Conservation (phyloP, 2,113 vertebrate genomes). For the Polypterus senegalus region DNA sequence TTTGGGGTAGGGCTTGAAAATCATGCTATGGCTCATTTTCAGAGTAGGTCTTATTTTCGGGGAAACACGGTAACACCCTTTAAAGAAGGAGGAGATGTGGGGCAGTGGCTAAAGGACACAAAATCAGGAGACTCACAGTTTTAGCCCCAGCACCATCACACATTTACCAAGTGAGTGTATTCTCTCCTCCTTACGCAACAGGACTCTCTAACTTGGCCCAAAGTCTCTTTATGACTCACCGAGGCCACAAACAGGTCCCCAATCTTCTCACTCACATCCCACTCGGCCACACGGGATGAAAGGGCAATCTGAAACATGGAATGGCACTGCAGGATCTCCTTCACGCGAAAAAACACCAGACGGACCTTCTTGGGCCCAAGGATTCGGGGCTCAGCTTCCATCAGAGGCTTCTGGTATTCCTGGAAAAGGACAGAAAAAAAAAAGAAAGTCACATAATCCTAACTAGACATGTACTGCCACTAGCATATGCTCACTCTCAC, state of each 20-base stretch:
- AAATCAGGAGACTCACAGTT: too few species aligned
- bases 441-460: neutral
- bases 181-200: fast-evolving
- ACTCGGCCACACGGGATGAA: slow-evolving; percentile 76
- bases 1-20: too few species aligned
- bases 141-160: too few species aligned
- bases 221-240: slow-evolving; percentile 38
- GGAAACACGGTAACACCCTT: too few species aligned
- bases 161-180: neutral
- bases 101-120: too few species aligned
- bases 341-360: slow-evolving; percentile 67
- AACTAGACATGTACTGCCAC: too few species aligned
- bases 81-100: too few species aligned
- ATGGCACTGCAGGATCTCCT: slow-evolving; percentile 87
- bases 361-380: slow-evolving; percentile 78
- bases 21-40: too few species aligned
- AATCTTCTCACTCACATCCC: slow-evolving; percentile 78
- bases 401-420: slow-evolving; percentile 77
- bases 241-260: slow-evolving; percentile 91
- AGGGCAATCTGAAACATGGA: slow-evolving; percentile 93
- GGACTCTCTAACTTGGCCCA: fast-evolving
- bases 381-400: slow-evolving; percentile 78
- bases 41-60: too few species aligned
- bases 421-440: slow-evolving; percentile 27
- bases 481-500: too few species aligned